Conservation (phyloP, 2,888 invertebrate genomes). For the Arrhopalites spinosus region DNA sequence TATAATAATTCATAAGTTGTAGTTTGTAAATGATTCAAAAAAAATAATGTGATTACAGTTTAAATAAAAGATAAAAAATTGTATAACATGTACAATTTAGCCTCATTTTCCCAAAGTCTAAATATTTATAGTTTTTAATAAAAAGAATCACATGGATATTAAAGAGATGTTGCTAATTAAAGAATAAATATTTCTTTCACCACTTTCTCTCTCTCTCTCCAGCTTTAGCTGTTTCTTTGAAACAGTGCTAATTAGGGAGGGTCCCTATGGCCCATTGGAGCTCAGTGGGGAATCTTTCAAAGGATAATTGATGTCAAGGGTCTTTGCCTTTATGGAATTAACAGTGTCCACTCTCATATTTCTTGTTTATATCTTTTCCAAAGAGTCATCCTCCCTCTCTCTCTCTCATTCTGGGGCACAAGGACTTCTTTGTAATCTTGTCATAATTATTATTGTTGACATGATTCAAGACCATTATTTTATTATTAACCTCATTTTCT, state of each 20-base stretch:
- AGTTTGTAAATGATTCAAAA: too few species aligned
- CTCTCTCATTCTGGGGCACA: conserved; percentile 2
- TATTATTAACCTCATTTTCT: neutral
- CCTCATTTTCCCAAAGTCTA: too few species aligned
- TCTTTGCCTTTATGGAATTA: conserved; percentile 4
- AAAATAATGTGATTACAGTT: too few species aligned
- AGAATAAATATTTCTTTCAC: neutral
- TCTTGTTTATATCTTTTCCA: conserved; percentile 9
- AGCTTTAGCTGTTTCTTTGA: neutral
- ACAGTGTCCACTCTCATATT: conserved; percentile 20
- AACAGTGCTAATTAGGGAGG: conserved; percentile 16
- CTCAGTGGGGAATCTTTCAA: conserved; percentile 12
- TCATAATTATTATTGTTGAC: conserved; percentile 3
- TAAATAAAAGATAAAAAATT: too few species aligned
- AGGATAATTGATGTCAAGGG: conserved; percentile 13
- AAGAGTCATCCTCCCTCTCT: neutral
- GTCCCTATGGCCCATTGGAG: conserved; percentile 1
- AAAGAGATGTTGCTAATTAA: neutral
- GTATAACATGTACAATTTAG: too few species aligned
- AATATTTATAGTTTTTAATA: too few species aligned
- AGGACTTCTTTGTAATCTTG: too few species aligned
- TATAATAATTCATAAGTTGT: too few species aligned
- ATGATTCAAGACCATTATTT: conserved; percentile 9
- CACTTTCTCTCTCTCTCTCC: too few species aligned
- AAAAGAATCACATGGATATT: too few species aligned